Evolutionary conservation across 2,113 vertebrate genomes (phyloP), one percentile per base, ranked within the genome.

Genomic region (Marmota monax): DNA sequence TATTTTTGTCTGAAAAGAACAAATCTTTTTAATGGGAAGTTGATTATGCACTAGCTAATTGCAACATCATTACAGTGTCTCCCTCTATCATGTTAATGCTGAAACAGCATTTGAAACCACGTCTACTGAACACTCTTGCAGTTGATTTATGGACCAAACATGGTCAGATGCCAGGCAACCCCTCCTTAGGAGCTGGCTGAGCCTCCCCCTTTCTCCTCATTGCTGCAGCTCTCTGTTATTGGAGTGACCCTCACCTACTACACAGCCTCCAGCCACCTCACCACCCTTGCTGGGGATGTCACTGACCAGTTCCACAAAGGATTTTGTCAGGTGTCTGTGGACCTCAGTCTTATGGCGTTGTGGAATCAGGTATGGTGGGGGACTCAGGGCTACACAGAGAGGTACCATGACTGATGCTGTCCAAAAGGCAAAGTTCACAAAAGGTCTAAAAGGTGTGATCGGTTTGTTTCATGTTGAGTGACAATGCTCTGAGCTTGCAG

Each of bases 361-460:
- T 98, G 97, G 97, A 98, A 98, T 92, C 98, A 99, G 99, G 99
- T 99, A 98, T 88, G 94, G 29, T 76, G 48, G 37, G 3, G 27
- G 0, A 0, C 14, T 69, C 1, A 2, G 20, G 51, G 32, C 29
- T n/a, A 42, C 27, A 20, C 17, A 48, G 4, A 18, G 0, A n/a
- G 56, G 34, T 39, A 51, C 39, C 4, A 25, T 13, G 8, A 6
- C 22, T 77, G 17, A 48, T 17, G 29, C 29, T 25, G 2, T 4
- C 69, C 42, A 23, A 18, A 69, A 73, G 58, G 74, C 82, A 83
- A 34, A 32, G 16, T 10, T 23, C 37, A 34, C 37, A 3, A 39
- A 37, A 8, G 6, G 42, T 39, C 39, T n/a, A 53, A n/a, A 80
- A 77, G 51, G 22, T 74, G 25, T 4, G 65, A 61, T 29, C 20